Base-by-base conservation (phyloP, 2,888 invertebrate genomes). In the Apocheima hispidaria region DNA sequence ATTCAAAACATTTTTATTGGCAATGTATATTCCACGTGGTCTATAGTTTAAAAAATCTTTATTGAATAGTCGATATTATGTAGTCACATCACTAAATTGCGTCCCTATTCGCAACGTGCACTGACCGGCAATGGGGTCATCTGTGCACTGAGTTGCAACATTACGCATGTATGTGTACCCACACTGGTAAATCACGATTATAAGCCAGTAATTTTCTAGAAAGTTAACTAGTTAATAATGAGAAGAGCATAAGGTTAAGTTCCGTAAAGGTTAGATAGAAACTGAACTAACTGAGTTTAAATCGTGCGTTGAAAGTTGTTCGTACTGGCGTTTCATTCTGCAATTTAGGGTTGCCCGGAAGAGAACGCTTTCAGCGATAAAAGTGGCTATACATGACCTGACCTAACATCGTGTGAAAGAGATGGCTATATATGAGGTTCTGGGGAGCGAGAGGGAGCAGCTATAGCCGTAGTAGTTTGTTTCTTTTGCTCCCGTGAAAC, bases 111-210 rank as follows among this genome's bases (percentile, higher is more conserved):
- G 60, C 73, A 62, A 71, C 78, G 85, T 76, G 83, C 87, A 84
- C 79, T 85, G 86, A 87, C 87, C 87, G 81, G 75, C 77, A 87
- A 86, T 82, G 81, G 74, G 86, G 86, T 78, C 82, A 54, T 36
- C 54, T 63, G 59, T 52, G 56, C 56, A 61, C 51, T 40, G 43
- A 60, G 65, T 53, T 55, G 72, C 68, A 64, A 67, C 61, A 73
- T 64, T 69, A 69, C 60, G 46, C 46, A 36, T 52, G 28, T 59
- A 23, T 46, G 43, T 10, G 50, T 55, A 48, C 33, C 4, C 38
- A 44, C 23, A 58, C 46, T 1, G 14, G 18, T 41, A 30, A 12
- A 12, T 21, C 2, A 6, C 21, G 16, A 2, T 18, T 4, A 26
- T 52, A 53, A 41, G 26, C 26, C 18, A 2, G 26, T 10, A 20